phyloP scores from a whole-genome alignment of 2,888 invertebrate genomes.

The Xestia ashworthii region DNA sequence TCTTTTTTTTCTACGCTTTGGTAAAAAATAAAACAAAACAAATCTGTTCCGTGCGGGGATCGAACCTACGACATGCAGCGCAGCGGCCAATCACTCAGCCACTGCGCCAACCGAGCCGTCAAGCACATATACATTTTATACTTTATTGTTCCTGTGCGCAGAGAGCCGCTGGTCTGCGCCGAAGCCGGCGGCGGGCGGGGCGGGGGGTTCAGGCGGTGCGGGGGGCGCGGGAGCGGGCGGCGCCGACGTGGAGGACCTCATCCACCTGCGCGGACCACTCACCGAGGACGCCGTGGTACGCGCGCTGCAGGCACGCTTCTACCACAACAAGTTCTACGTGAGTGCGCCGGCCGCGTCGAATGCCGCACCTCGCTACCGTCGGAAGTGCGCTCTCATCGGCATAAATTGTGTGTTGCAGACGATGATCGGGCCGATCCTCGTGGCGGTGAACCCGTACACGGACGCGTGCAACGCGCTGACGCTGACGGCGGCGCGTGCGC shows the following conservation, averaged over 20 bases:
- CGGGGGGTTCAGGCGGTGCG: constrained; percentile 73
- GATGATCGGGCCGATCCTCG: constrained; percentile 97
- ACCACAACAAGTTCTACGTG: constrained; percentile 96
- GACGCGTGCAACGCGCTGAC: constrained; percentile 97
- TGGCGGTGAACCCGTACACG: constrained; percentile 97
- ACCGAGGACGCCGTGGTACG: constrained; percentile 98
- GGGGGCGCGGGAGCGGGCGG: constrained; percentile 68
- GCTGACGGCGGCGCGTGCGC: constrained; percentile 94
- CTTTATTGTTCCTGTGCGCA: constrained; percentile 54
- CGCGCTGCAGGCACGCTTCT: constrained; percentile 97
- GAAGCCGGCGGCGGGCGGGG: constrained; percentile 70
- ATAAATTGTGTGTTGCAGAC: constrained; percentile 91
- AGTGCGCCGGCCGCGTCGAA: constrained; percentile 82
- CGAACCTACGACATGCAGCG: no score
- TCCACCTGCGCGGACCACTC: constrained; percentile 97
- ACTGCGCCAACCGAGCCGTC: no score
- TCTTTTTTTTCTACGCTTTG: no score
- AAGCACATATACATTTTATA: neutral
- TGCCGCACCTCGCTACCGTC: neutral
- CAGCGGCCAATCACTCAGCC: no score
- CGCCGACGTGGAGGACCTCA: constrained; percentile 95
- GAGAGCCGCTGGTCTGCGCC: constrained; percentile 74
- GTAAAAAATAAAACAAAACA: no score
- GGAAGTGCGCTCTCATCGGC: neutral
- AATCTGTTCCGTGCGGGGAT: no score